Conservation (phyloP, 2,888 invertebrate genomes). For the Caenorhabditis imperialis region DNA sequence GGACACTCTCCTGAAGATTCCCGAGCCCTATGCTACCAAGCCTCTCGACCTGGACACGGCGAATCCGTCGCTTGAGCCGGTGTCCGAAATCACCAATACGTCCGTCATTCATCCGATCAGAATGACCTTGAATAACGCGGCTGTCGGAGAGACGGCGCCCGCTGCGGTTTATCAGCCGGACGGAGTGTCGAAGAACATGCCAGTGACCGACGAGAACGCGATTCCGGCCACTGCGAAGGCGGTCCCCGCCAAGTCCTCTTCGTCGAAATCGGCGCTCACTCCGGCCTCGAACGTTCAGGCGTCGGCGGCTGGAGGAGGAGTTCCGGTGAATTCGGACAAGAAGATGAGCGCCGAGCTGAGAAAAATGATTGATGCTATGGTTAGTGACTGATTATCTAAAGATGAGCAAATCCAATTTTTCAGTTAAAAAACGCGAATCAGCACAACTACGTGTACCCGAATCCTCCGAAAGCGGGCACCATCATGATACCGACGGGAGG, state of each 20-base stretch:
- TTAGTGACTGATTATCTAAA: too few relatives aligned
- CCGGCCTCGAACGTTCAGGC: background rate
- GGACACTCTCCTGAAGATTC: background rate
- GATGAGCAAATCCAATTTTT: conserved; percentile 11
- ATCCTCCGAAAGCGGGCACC: conserved; percentile 41
- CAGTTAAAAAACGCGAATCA: conserved; percentile 27
- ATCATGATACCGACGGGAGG: conserved; percentile 52
- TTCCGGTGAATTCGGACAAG: background rate
- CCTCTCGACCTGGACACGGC: background rate
- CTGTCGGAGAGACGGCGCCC: too few relatives aligned
- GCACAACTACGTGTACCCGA: conserved; percentile 55
- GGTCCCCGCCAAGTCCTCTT: background rate
- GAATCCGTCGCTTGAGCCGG: too few relatives aligned
- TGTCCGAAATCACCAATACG: too few relatives aligned
- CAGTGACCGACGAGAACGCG: background rate
- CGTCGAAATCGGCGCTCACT: background rate
- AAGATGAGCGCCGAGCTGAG: conserved; percentile 33
- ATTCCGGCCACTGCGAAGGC: background rate
- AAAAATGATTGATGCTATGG: conserved; percentile 41
- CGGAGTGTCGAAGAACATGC: too few relatives aligned
- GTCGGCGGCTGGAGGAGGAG: conserved; percentile 13
- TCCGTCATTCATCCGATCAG: too few relatives aligned
- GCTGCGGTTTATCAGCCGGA: too few relatives aligned
- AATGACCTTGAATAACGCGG: too few relatives aligned
- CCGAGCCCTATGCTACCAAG: conserved; percentile 10